Evolutionary conservation across 2,113 vertebrate species (phyloP).

Genomic region (Barbus barbus): DNA sequence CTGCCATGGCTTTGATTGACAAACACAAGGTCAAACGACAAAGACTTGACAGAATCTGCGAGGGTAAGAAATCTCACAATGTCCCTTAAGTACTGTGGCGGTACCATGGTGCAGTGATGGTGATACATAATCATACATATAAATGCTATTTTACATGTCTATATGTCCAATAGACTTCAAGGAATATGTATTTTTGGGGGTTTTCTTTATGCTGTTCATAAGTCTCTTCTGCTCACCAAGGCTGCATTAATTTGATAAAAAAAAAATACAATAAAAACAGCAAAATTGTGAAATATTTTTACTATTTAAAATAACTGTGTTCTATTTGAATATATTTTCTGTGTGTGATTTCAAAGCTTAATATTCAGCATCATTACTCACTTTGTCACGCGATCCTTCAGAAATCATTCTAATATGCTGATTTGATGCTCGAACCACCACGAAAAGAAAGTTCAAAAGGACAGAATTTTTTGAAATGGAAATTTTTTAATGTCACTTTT

Average conservation of each 20-base stretch:
- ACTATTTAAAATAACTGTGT: too few relatives aligned
- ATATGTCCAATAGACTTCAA: neutral
- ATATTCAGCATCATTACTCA: neutral
- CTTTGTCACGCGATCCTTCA: neutral
- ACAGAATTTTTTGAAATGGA: too few relatives aligned
- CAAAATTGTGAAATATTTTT: too few relatives aligned
- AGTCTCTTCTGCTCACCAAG: neutral
- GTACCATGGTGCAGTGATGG: neutral
- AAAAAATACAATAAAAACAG: neutral
- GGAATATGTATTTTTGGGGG: too few relatives aligned
- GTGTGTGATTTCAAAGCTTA: neutral
- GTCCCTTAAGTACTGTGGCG: neutral
- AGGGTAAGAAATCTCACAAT: constrained; percentile 82
- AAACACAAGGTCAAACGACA: constrained; percentile 99
- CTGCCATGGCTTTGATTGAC: constrained; percentile 94
- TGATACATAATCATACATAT: neutral
- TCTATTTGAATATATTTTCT: too few relatives aligned
- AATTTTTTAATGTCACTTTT: too few relatives aligned
- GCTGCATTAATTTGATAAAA: neutral
- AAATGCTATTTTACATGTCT: neutral
- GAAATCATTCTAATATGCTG: neutral
- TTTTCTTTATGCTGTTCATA: too few relatives aligned
- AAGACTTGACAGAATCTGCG: constrained; percentile 96
- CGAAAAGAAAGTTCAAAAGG: too few relatives aligned
- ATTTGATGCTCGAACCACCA: neutral